Evolutionary conservation across 2,888 invertebrate genomes (phyloP).

Genomic region (Tetanocera ferruginea): DNA sequence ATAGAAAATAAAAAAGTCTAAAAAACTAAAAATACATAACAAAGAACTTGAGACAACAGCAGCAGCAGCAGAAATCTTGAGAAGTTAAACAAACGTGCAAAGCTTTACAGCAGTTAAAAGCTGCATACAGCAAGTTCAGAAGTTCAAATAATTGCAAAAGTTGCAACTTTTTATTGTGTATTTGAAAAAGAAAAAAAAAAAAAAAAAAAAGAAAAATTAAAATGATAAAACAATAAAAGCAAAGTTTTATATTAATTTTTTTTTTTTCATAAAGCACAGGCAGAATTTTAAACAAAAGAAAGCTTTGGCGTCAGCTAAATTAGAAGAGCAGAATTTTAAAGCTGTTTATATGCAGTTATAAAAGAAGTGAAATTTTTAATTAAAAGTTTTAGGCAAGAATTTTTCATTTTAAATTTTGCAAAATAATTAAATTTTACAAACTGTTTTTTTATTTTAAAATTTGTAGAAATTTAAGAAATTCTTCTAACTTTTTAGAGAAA

Average conservation of each 20-base stretch:
- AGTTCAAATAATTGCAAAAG: too few species aligned
- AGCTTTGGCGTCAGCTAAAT: neutral
- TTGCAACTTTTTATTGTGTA: too few species aligned
- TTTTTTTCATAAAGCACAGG: neutral
- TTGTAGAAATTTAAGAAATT: neutral
- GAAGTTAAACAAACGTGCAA: neutral
- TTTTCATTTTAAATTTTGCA: neutral
- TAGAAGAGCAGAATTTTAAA: neutral
- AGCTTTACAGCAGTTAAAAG: neutral
- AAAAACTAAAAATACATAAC: constrained; percentile 26
- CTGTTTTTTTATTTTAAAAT: neutral
- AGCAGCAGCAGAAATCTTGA: neutral
- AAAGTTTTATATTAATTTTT: neutral
- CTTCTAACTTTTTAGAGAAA: neutral
- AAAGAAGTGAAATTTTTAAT: too few species aligned
- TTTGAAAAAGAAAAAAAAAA: too few species aligned
- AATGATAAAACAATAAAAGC: neutral
- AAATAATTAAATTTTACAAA: too few species aligned
- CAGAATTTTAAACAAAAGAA: neutral
- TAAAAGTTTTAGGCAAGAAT: neutral
- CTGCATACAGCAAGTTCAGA: neutral
- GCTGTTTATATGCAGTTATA: too few species aligned
- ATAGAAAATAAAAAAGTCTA: constrained; percentile 6
- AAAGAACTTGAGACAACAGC: neutral
- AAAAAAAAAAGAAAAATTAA: too few species aligned